These are phyloP conservation scores for Cynopterus sphinx DNA, from an alignment of 2,797 vertebrate species.

Conservation along the genomic window DNA sequence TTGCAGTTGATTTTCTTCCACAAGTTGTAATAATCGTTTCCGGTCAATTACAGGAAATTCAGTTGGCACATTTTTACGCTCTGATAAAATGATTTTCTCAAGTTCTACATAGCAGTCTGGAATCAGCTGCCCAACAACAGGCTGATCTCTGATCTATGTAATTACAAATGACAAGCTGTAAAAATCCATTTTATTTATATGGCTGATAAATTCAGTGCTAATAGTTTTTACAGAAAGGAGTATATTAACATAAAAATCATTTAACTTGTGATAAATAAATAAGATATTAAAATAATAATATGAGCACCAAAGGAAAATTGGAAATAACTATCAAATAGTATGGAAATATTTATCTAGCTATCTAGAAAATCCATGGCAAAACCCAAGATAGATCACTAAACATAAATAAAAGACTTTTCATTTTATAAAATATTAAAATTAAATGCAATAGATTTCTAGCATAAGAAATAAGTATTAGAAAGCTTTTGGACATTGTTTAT, in stretches of 20 bases:
- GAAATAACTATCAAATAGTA: background rate
- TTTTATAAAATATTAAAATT: background rate
- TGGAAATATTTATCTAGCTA: background rate
- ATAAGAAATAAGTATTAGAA: background rate
- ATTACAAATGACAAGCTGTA: slow-evolving; percentile 67
- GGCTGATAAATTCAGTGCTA: background rate
- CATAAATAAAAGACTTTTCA: background rate
- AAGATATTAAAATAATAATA: slow-evolving; percentile 19
- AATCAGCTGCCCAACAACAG: slow-evolving; percentile 96
- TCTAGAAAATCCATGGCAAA: background rate
- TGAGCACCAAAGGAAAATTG: background rate
- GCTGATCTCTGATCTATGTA: slow-evolving; percentile 94
- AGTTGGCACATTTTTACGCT: slow-evolving; percentile 87
- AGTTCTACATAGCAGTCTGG: slow-evolving; percentile 97
- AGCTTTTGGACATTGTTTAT: background rate
- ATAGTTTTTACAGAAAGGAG: background rate
- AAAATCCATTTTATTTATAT: slow-evolving; percentile 35
- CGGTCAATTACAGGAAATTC: slow-evolving; percentile 95
- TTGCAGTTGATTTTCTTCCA: slow-evolving; percentile 92
- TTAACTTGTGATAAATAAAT: slow-evolving; percentile 5
- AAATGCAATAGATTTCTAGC: background rate
- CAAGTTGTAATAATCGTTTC: slow-evolving; percentile 89
- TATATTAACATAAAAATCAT: background rate
- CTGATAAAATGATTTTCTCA: slow-evolving; percentile 91
- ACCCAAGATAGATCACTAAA: background rate